phyloP scores from a whole-genome alignment of 2,113 vertebrate species.

The Aegithalos caudatus region DNA sequence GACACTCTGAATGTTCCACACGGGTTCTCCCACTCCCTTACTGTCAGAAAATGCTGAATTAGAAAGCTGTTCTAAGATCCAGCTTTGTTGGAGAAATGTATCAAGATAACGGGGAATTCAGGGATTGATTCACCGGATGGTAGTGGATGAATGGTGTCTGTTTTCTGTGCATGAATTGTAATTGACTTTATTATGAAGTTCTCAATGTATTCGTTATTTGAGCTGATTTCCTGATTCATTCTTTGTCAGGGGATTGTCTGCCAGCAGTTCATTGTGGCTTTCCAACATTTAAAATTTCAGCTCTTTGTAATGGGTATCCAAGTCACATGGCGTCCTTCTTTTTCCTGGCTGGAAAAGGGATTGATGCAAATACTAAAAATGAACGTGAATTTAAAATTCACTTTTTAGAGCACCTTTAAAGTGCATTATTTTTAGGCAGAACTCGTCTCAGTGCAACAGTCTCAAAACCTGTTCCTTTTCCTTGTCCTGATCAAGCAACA shows the following conservation, averaged over 20 bases:
- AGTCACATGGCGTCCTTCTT: background rate
- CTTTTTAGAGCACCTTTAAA: background rate
- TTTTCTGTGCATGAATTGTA: constrained; percentile 55
- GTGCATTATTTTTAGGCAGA: background rate
- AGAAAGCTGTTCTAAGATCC: background rate
- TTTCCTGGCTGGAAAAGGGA: background rate
- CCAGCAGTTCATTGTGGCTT: constrained; percentile 6
- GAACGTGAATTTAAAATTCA: background rate
- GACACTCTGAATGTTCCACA: background rate
- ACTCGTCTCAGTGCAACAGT: background rate
- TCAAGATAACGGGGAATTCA: background rate
- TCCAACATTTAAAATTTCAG: constrained; percentile 10
- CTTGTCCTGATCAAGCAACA: background rate
- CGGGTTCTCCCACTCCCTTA: background rate
- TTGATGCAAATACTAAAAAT: background rate
- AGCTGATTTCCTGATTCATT: constrained; percentile 53
- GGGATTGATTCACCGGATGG: constrained; percentile 11
- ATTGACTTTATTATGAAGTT: constrained; percentile 36
- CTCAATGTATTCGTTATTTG: constrained; percentile 57
- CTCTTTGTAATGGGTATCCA: background rate
- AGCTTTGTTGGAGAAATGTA: background rate
- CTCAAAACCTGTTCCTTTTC: background rate
- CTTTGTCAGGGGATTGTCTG: background rate
- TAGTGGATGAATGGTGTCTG: constrained; percentile 38
- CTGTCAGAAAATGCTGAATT: background rate